phyloP scores from a whole-genome alignment of 2,113 vertebrate species.

The Perognathus longimembris region DNA sequence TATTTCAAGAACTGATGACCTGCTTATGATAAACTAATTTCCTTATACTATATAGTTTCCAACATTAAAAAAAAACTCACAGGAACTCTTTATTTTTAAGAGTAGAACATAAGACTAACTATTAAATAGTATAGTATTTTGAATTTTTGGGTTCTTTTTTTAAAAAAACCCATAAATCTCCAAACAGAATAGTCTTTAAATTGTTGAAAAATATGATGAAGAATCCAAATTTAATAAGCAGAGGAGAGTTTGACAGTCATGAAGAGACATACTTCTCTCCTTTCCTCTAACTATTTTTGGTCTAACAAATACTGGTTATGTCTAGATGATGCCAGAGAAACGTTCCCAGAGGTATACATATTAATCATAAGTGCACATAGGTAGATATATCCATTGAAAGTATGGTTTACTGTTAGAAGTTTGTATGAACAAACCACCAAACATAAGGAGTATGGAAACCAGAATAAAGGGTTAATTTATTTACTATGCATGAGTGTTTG shows the following conservation, averaged over 20 bases:
- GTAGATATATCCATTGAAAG: background rate
- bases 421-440: slow-evolving; percentile 35
- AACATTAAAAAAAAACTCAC: slow-evolving; percentile 51
- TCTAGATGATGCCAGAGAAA: background rate
- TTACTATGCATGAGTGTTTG: slow-evolving; percentile 69
- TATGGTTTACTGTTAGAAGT: background rate
- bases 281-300: slow-evolving; percentile 51
- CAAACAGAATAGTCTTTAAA: slow-evolving; percentile 58
- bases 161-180: background rate
- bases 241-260: slow-evolving; percentile 72
- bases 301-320: slow-evolving; percentile 31
- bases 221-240: slow-evolving; percentile 60
- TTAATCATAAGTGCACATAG: background rate
- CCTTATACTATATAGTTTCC: slow-evolving; percentile 53
- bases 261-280: slow-evolving; percentile 30
- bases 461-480: slow-evolving; percentile 72
- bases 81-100: slow-evolving; percentile 72
- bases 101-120: slow-evolving; percentile 66
- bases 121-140: background rate
- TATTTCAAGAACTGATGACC: slow-evolving; percentile 81
- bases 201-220: slow-evolving; percentile 50
- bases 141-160: slow-evolving; percentile 54
- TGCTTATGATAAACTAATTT: slow-evolving; percentile 73
- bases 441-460: background rate
- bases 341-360: background rate